Evolutionary conservation across 2,888 invertebrate genomes (phyloP).

Genomic region (Rhagonycha fulva): DNA sequence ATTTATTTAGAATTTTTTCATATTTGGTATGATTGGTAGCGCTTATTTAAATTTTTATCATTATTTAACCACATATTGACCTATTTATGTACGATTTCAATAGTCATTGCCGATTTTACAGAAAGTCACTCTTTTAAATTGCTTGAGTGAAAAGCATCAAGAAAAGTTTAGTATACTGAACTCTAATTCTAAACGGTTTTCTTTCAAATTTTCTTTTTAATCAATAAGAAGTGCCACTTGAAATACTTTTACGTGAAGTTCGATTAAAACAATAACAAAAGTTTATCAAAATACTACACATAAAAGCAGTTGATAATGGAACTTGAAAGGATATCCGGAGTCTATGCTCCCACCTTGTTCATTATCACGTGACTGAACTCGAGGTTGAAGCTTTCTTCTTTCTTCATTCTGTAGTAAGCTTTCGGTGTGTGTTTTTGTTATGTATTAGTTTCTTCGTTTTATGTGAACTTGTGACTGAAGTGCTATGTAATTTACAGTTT

Average conservation of each 20-base stretch:
- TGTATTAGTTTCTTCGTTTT: conserved; percentile 3
- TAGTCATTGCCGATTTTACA: background rate
- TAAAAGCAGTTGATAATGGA: conserved; percentile 15
- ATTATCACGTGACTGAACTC: conserved; percentile 28
- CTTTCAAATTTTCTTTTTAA: background rate
- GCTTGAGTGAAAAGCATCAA: background rate
- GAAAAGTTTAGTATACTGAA: background rate
- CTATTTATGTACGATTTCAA: background rate
- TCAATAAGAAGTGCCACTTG: background rate
- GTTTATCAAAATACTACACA: background rate
- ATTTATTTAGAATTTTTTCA: too few species aligned
- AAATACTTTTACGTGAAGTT: background rate
- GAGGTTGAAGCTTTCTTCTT: conserved; percentile 29
- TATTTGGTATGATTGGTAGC: too few species aligned
- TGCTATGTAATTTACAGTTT: conserved; percentile 2
- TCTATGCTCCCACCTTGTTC: conserved; percentile 18
- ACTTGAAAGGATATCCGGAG: conserved; percentile 26
- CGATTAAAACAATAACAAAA: background rate
- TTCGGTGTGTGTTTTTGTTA: background rate
- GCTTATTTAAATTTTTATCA: too few species aligned
- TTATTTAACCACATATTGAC: background rate
- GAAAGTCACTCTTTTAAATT: too few species aligned
- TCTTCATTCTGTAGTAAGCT: conserved; percentile 27
- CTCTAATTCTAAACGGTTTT: background rate
- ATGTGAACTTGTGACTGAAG: conserved; percentile 21